These are phyloP conservation scores for Athetis lepigone DNA, from an alignment of 2,888 invertebrate genomes.

Conservation along the genomic window DNA sequence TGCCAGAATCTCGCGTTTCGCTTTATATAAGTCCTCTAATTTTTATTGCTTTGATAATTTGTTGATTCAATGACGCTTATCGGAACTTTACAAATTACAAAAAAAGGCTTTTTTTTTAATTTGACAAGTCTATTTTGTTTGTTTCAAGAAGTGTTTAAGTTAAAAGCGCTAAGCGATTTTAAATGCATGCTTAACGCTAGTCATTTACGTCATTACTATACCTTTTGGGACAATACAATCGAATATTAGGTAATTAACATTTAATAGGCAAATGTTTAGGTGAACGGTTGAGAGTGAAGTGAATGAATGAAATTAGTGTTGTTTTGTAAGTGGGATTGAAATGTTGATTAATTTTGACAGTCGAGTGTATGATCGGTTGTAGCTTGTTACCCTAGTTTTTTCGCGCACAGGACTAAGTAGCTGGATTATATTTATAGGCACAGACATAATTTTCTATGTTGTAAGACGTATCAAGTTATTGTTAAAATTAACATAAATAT, in stretches of 20 bases:
- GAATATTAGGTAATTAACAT: conserved; percentile 66
- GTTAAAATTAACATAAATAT: no score
- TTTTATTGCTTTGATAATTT: no score
- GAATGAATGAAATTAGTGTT: conserved; percentile 49
- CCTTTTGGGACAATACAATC: conserved; percentile 54
- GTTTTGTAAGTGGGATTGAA: conserved; percentile 20
- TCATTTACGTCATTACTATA: conserved; percentile 35
- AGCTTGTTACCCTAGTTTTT: not conserved
- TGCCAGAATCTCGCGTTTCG: no score
- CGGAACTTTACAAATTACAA: not conserved
- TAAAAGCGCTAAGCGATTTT: conserved; percentile 1
- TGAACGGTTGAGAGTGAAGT: conserved; percentile 46
- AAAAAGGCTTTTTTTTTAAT: not conserved
- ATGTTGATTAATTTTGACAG: conserved; percentile 26
- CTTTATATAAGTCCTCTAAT: no score
- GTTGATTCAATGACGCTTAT: no score
- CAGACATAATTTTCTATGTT: not conserved
- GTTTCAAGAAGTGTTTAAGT: not conserved
- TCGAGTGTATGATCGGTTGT: conserved; percentile 6
- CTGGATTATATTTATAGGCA: no score
- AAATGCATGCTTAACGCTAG: conserved; percentile 1
- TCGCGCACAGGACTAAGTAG: no score
- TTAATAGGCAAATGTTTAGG: conserved; percentile 63
- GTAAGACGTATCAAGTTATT: not conserved
- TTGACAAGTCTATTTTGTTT: not conserved